These are phyloP conservation scores for Aphis gossypii DNA, from an alignment of 1,140 invertebrate genomes.

Conservation along the genomic window DNA sequence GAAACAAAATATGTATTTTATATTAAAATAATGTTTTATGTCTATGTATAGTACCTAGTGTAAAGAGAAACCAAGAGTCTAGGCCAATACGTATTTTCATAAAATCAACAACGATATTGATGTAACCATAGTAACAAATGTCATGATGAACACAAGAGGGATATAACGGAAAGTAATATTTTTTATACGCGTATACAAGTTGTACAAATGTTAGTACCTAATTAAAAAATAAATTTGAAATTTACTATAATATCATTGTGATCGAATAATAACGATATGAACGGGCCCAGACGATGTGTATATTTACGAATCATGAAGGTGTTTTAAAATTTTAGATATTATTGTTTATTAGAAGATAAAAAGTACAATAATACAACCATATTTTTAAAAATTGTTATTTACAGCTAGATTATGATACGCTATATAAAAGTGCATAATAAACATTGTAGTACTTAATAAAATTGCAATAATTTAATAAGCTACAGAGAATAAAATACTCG, in stretches of 20 bases:
- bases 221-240: neutral
- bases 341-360: too few relatives aligned
- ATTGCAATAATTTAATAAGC: too few relatives aligned
- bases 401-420: too few relatives aligned
- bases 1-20: neutral
- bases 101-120: neutral
- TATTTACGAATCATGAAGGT: neutral
- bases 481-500: too few relatives aligned
- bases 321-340: too few relatives aligned
- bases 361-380: too few relatives aligned
- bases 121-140: neutral
- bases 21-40: too few relatives aligned
- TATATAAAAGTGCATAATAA: too few relatives aligned
- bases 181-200: neutral
- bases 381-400: too few relatives aligned
- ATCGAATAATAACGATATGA: neutral
- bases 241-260: neutral
- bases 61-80: too few relatives aligned
- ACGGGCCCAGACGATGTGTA: neutral
- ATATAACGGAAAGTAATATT: neutral
- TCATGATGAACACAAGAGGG: neutral
- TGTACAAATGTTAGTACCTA: neutral
- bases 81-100: neutral
- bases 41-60: too few relatives aligned
- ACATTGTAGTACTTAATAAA: too few relatives aligned